Base-by-base conservation (phyloP, 30 jellyfish, hydroid and myxozoan genomes). In the Nemopilema nomurai region DNA sequence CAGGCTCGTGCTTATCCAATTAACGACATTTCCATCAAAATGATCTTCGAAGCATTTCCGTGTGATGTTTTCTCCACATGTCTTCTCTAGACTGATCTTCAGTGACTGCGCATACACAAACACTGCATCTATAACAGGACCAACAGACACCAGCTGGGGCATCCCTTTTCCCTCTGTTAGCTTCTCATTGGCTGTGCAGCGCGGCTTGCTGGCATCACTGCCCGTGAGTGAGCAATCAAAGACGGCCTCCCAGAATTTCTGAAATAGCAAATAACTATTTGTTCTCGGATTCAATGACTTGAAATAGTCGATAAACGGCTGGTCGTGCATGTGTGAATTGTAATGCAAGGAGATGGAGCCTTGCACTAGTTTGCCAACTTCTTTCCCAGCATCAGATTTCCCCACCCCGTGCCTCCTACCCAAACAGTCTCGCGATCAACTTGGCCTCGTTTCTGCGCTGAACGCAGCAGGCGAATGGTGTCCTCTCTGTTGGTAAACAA, bases 321-420 rank as follows among this genome's bases (percentile, higher is more conserved):
- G 28, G 32, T 62, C 84, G 31, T 72, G 49, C 7, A 62, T 41
- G 71, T 62, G 80, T 4, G 68, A 13, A 19, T n/a, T 70, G 52
- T 70, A 79, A 26, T 74, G 29, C 75, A 76, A 26, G 7, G 86
- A 32, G 0, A 88, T 65, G 6, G 90, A 83, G 22, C 96, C 96
- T 23, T 69, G 50, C 3, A 69, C 88, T n/a, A 65, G 41, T 24
- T 52, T 30, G 21, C 27, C 74, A 62, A 28, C 22, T 79, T 33
- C 9, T 21, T 28, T 6, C 32, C 63, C 18, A 85, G 65, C 22
- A 67, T 75, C 1, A 85, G 79, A 28, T 85, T 68, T 18, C 88
- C 88, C 89, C 86, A 77, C 23, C 87, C 87, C 41, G 94, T 85
- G 16, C 88, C 87, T 16, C 84, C 83, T 9, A 85, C 51, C 94